Evolutionary conservation across 2,113 vertebrate genomes (phyloP), one percentile per base, ranked within the genome.

Genomic region (Circaetus gallicus): DNA sequence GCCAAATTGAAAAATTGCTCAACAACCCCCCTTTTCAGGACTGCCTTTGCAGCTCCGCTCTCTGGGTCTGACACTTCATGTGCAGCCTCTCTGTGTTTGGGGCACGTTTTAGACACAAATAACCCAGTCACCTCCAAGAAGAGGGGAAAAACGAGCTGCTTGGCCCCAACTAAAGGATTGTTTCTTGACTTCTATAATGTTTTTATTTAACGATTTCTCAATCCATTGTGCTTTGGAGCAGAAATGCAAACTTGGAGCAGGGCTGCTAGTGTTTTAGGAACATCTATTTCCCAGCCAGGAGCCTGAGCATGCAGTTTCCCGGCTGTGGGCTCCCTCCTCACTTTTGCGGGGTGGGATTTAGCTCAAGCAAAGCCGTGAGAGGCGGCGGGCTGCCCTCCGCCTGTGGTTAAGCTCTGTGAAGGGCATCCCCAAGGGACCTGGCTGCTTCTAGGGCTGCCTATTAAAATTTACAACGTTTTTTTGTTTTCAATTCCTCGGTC

Each of bases 1-100:
- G 28, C 10, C 9, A 65, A 31, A 40, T 8, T 53, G 21, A 80
- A 76, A 74, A 52, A 40, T 5, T n/a, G n/a, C 43, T 71, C n/a
- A 42, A 14, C 25, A 8, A 2, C 1, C 20, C 29, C 38, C 20
- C 56, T 11, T 76, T 40, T 14, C 17, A 20, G 74, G 42, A 7
- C 18, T 28, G n/a, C 12, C 65, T 53, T 11, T 40, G 52, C 43
- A 36, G 62, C 70, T 72, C 82, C 1, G 0, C 45, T 34, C 40
- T 26, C 45, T 2, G 3, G 9, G 7, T 59, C 6, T 13, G 20
- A 43, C 8, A 1, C 34, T n/a, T 42, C n/a, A 12, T 2, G 3
- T 15, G 36, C 52, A 43, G 43, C 29, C 42, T 8, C 63, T n/a
- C 40, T 1, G 3, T 2, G 8, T 15, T 17, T 11, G 22, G 38